A percentile compares a stretch with the other conserved stretches of the same genome.
These are phyloP conservation scores for Musca domestica DNA, from an alignment of 1,140 invertebrate genomes.

Conservation along the genomic window DNA sequence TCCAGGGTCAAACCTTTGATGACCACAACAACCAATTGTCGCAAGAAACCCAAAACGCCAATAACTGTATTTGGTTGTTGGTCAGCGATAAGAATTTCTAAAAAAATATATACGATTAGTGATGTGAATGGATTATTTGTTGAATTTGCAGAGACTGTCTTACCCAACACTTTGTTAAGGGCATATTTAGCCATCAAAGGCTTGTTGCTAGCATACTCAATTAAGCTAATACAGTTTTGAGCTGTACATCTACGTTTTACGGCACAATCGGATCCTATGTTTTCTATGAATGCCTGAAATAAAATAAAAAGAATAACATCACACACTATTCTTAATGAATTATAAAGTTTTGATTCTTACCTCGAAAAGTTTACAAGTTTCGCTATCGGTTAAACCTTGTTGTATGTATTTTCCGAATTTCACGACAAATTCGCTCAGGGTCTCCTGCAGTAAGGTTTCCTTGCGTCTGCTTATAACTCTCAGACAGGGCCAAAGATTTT, in stretches of 20 bases:
- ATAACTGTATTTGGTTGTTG: constrained; percentile 59
- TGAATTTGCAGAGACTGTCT: constrained; percentile 24
- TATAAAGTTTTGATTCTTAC: constrained; percentile 44
- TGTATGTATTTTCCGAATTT: constrained; percentile 71
- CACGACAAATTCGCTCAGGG: constrained; percentile 64
- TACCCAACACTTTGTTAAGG: constrained; percentile 50
- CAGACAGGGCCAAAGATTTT: constrained; percentile 71
- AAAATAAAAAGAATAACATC: background rate
- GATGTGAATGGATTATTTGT: background rate
- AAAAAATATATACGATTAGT: background rate
- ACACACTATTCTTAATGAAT: too few relatives aligned
- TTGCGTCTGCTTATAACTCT: constrained; percentile 64
- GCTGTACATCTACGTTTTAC: constrained; percentile 50
- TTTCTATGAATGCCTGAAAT: constrained; percentile 41
- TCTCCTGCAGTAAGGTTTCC: constrained; percentile 74
- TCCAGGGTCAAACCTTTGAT: constrained; percentile 42
- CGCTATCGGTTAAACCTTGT: constrained; percentile 71
- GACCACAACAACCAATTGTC: constrained; percentile 62
- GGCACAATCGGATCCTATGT: constrained; percentile 45
- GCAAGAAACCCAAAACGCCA: constrained; percentile 66
- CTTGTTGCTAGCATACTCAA: constrained; percentile 49
- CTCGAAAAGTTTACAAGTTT: constrained; percentile 57
- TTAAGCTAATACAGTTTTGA: constrained; percentile 51
- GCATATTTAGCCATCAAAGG: constrained; percentile 46
- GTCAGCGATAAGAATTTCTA: constrained; percentile 59